These are phyloP conservation scores for Melitaea cinxia DNA, from an alignment of 1,140 invertebrate species.

Conservation along the genomic window DNA sequence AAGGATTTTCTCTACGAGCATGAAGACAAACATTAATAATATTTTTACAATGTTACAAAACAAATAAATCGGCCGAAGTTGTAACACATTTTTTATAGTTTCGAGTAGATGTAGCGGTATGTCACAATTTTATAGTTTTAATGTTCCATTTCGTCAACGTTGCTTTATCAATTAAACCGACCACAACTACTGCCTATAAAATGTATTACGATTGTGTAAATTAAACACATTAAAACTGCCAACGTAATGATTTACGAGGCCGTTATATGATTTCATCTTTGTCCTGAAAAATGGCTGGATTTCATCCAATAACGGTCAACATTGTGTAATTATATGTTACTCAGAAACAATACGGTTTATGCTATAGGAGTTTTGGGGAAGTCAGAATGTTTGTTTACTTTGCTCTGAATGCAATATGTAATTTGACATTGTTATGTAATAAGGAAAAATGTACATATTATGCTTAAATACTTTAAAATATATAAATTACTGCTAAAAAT, in stretches of 20 bases:
- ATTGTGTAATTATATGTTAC: slow-evolving; percentile 31
- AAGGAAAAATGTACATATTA: neutral
- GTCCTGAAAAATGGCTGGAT: slow-evolving; percentile 27
- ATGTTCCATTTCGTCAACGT: slow-evolving; percentile 19
- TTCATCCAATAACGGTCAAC: slow-evolving; percentile 29
- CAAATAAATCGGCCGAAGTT: neutral
- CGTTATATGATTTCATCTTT: slow-evolving; percentile 25
- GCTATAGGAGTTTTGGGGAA: slow-evolving; percentile 15
- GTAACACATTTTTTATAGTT: slow-evolving; percentile 3
- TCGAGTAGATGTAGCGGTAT: too few species aligned
- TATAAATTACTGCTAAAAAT: too few species aligned
- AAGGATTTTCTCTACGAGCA: too few species aligned
- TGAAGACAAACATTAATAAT: too few species aligned
- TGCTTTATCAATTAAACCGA: neutral
- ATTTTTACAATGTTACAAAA: too few species aligned
- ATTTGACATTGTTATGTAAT: neutral
- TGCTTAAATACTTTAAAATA: too few species aligned
- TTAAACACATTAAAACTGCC: slow-evolving; percentile 19
- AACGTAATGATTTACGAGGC: slow-evolving; percentile 22
- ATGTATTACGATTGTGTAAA: slow-evolving; percentile 22
- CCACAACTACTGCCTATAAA: slow-evolving; percentile 23
- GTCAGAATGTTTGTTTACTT: slow-evolving; percentile 18
- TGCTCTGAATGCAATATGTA: slow-evolving; percentile 3
- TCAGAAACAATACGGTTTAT: slow-evolving; percentile 22
- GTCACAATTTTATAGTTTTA: neutral